Percentiles rank a stretch among this genome's conserved stretches.
phyloP scores from a whole-genome alignment of 2,797 vertebrate species.

The Myotis planiceps region DNA sequence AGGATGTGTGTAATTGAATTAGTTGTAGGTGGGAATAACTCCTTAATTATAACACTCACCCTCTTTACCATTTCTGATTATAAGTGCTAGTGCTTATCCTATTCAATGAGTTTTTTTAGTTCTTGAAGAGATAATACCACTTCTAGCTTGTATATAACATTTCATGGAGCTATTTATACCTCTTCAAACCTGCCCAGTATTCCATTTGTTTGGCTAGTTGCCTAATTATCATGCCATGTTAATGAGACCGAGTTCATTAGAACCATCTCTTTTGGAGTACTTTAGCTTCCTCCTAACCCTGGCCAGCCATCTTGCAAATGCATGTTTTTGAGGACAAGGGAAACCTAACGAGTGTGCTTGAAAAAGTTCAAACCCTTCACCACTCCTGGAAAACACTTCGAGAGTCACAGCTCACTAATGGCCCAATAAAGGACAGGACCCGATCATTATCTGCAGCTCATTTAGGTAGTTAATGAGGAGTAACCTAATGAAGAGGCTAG shows the following conservation, averaged over 20 bases:
- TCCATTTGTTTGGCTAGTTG: not conserved
- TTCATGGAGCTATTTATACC: not conserved
- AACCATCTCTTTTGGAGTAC: not conserved
- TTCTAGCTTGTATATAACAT: not conserved
- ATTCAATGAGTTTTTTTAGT: not conserved
- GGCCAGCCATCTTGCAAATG: not conserved
- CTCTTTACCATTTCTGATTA: not conserved
- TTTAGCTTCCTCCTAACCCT: not conserved
- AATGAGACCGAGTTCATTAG: constrained; percentile 59
- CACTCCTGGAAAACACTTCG: constrained; percentile 4
- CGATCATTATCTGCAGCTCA: constrained; percentile 43
- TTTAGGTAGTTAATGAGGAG: constrained; percentile 63
- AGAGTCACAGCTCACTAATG: constrained; percentile 52
- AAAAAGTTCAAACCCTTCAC: constrained; percentile 29
- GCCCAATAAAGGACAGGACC: constrained; percentile 29
- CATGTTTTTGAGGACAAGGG: constrained; percentile 17
- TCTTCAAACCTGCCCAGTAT: not conserved
- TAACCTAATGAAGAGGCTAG: constrained; percentile 35
- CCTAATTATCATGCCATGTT: constrained; percentile 40
- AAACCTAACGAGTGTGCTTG: not conserved
- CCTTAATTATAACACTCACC: not conserved
- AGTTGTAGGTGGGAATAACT: not conserved
- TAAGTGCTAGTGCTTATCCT: not conserved
- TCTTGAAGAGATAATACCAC: not conserved
- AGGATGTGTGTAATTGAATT: not conserved